Evolutionary conservation across 2,113 vertebrate species (phyloP), one percentile per base, ranked within the genome.

Genomic region (Vulpes ferrilata): DNA sequence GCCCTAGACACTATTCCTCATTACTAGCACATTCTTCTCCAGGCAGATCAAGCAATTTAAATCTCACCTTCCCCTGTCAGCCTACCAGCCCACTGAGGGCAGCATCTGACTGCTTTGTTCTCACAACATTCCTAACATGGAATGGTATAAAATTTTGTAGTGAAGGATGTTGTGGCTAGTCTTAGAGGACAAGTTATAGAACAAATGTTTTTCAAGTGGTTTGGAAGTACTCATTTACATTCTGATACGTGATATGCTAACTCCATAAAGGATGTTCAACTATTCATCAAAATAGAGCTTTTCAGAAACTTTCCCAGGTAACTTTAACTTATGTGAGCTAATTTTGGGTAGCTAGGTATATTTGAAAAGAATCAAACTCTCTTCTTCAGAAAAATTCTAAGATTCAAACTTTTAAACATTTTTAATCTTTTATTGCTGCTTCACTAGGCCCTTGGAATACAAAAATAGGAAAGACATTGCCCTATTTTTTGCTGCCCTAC

Each of bases 391-490:
- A 95, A 30, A 94, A 81, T 90, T 90, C 43, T 78, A n/a, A 80
- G 74, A 92, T 80, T 76, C 67, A 95, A 95, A 97, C 74, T 79
- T 95, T 64, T 57, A 90, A 92, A 71, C 94, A 64, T n/a, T n/a
- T n/a, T n/a, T 53, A 79, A 60, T 92, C 13, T 86, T 86, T 69
- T 55, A 73, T 4, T 48, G 48, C 11, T 51, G 62, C 35, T 92
- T 51, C 22, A 9, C 20, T 17, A 73, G 62, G 5, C 11, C 55
- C 22, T 83, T 55, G 79, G 16, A 51, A 90, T 60, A 60, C 30
- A 74, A 69, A 96, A 85, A 64, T 32, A 84, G 23, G 16, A 64
- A 83, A 35, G 57, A 78, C 3, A n/a, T 3, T 43, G n/a, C 32
- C 48, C 64, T 16, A 30, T 81, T 80, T 62, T 69, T 84, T 11